Base-by-base conservation (phyloP, 2,113 vertebrate genomes). In the Aplodontia rufa region DNA sequence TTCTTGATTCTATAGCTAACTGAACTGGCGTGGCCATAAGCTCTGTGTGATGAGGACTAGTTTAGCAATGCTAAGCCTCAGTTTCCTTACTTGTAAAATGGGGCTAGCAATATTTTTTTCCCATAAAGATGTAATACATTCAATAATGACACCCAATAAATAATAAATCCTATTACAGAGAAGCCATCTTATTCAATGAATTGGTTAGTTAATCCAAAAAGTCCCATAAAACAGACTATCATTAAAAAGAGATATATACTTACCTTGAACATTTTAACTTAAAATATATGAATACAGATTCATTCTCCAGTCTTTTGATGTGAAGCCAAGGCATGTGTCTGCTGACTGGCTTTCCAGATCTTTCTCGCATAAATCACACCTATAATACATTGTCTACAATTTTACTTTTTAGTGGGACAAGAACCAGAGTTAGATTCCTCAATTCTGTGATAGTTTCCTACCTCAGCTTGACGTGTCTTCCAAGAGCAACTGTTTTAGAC, bases 211-310 rank as follows among this genome's bases (percentile, higher is more conserved):
- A 96, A 90, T 71, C 87, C 64, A 68, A 45, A 96, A 94, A 96
- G 84, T 71, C 58, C 64, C 74, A 49, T 74, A 90, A 90, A 85
- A 53, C 68, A 88, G 66, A 86, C 85, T 78, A 87, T 87, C 66
- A 91, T 76, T 95, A 94, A 55, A 92, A 94, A 96, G 91, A 95
- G 55, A 92, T 55, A 96, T 74, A 95, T 72, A 88, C 91, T 97
- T 78, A 96, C 72, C 71, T 93, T 47, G 30, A 93, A 96, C 60
- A 96, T 93, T 95, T 97, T 90, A 96, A 95, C 76, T 97, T 87
- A 80, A 96, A 96, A 92, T 92, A 95, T 49, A 96, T 84, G 92
- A 97, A 84, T 87, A 91, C 47, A 81, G 71, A 97, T 95, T 90
- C 58, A 81, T 62, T 94, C 78, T 94, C 75, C 82, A 86, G 60